Conservation (phyloP, 2,113 vertebrate species). For the Numida meleagris region DNA sequence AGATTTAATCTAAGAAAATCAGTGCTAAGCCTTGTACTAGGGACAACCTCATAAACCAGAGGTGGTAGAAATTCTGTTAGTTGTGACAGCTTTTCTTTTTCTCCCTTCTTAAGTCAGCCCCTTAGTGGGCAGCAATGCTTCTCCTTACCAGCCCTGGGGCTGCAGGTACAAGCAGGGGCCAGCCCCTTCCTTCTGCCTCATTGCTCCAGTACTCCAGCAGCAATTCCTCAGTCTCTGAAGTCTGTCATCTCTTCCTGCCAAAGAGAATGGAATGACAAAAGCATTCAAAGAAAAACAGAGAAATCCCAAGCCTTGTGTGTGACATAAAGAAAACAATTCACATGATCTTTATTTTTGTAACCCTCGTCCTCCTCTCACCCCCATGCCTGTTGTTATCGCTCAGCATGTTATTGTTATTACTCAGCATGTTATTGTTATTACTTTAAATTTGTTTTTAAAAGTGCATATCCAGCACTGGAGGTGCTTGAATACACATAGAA, state of each 20-base stretch:
- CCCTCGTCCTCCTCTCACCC: constrained; percentile 65
- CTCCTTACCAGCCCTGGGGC: not conserved
- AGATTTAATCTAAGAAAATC: not conserved
- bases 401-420: constrained; percentile 70
- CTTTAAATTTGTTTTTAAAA: constrained; percentile 71
- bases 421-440: constrained; percentile 69
- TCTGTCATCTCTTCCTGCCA: constrained; percentile 15
- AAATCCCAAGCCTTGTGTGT: constrained; percentile 46
- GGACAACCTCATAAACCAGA: not conserved
- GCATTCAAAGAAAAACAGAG: constrained; percentile 48
- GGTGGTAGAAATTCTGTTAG: not conserved
- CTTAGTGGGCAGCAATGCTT: not conserved
- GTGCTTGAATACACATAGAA: constrained; percentile 61
- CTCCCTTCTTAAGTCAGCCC: not conserved
- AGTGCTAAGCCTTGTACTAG: rapidly evolving
- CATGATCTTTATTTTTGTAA: constrained; percentile 71
- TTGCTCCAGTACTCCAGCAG: not conserved
- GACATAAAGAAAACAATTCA: constrained; percentile 70
- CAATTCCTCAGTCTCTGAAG: constrained; percentile 3
- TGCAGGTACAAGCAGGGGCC: not conserved
- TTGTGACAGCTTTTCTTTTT: not conserved
- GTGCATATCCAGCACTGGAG: constrained; percentile 56
- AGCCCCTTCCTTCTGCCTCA: not conserved
- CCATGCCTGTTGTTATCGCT: constrained; percentile 69
- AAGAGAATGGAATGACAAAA: constrained; percentile 55